phyloP scores from a whole-genome alignment of 2,113 vertebrate genomes.

The Cygnus atratus region DNA sequence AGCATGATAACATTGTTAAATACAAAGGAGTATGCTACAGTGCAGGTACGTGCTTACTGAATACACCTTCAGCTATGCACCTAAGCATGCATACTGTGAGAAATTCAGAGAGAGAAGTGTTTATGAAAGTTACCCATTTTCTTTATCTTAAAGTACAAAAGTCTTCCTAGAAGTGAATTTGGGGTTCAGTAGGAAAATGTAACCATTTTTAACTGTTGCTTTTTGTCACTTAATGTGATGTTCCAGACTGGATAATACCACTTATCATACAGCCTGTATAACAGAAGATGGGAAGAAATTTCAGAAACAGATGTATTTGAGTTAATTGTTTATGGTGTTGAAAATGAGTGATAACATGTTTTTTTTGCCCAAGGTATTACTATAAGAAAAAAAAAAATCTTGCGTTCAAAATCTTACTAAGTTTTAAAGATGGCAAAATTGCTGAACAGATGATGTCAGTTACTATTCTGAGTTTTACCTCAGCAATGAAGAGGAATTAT shows the following conservation, averaged over 20 bases:
- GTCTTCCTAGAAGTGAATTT: background rate
- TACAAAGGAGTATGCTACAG: slow-evolving; percentile 99
- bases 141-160: background rate
- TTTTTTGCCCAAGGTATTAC: background rate
- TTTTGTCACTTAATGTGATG: background rate
- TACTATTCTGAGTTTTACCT: background rate
- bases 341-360: background rate
- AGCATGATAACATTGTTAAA: slow-evolving; percentile 97
- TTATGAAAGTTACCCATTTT: background rate
- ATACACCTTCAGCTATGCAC: background rate
- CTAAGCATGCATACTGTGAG: background rate
- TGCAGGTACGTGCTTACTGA: slow-evolving; percentile 80
- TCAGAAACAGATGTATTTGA: background rate
- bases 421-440: background rate
- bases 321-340: background rate
- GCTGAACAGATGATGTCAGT: background rate
- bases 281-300: background rate
- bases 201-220: background rate
- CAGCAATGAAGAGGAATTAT: background rate
- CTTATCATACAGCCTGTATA: background rate
- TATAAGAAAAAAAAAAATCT: background rate
- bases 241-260: background rate
- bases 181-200: background rate
- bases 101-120: background rate
- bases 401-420: background rate